Percentiles rank a stretch among this genome's conserved stretches.
These are phyloP conservation scores for Dicrurus megarhynchus DNA, from an alignment of 2,113 vertebrate species.

Conservation along the genomic window DNA sequence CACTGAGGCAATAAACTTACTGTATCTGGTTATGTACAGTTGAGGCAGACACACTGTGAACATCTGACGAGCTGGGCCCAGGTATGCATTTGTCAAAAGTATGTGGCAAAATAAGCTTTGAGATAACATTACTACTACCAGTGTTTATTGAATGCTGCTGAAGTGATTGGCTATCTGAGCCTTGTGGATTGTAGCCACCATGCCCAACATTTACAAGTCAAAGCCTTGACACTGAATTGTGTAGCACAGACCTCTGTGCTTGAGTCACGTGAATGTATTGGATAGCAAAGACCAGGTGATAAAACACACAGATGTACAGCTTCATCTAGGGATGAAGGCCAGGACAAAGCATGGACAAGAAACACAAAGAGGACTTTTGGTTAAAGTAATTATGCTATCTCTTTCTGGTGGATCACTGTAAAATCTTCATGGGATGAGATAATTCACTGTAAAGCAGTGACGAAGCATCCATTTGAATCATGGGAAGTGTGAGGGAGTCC, in stretches of 20 bases:
- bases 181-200: rapidly evolving
- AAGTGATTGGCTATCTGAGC: neutral
- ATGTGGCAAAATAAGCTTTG: neutral
- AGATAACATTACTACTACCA: neutral
- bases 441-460: neutral
- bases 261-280: neutral
- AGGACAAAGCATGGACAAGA: neutral
- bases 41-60: neutral
- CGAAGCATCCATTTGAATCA: neutral
- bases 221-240: neutral
- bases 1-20: neutral
- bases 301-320: neutral
- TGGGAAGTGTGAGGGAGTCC: neutral
- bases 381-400: neutral
- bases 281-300: neutral
- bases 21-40: neutral
- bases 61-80: neutral
- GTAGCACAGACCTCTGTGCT: neutral
- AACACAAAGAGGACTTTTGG: neutral
- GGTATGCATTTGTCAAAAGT: neutral
- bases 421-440: neutral
- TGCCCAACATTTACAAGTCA: neutral
- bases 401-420: neutral
- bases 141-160: neutral
- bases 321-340: neutral